Conservation (phyloP, 1,140 invertebrate genomes). For the Hylaeus anthracinus region DNA sequence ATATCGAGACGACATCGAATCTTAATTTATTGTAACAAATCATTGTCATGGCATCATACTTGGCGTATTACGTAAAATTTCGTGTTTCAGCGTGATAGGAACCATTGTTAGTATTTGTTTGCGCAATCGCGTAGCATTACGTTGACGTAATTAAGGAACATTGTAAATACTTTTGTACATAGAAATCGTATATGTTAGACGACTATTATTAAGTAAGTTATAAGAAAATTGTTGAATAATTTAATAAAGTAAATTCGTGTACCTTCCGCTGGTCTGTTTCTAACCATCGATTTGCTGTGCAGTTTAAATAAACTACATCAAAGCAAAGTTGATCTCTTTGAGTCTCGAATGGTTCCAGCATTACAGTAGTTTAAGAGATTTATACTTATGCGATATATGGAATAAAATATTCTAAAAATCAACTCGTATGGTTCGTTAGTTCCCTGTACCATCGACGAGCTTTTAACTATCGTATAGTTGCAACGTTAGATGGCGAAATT, state of each 20-base stretch:
- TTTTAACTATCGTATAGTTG: too few relatives aligned
- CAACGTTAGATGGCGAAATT: too few relatives aligned
- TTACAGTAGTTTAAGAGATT: too few relatives aligned
- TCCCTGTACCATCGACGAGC: too few relatives aligned
- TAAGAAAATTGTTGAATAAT: neutral
- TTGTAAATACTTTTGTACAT: constrained; percentile 48
- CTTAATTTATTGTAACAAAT: constrained; percentile 22
- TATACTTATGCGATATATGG: too few relatives aligned
- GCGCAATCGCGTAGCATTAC: neutral
- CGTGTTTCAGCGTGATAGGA: neutral
- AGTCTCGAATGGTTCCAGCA: neutral
- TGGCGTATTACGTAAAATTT: neutral
- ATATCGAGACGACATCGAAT: neutral
- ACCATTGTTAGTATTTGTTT: neutral
- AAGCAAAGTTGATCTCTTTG: neutral
- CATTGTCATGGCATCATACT: neutral
- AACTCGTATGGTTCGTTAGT: too few relatives aligned
- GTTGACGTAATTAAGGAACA: neutral
- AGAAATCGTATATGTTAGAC: constrained; percentile 1
- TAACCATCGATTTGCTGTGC: neutral
- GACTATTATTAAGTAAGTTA: neutral
- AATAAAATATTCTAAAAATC: too few relatives aligned
- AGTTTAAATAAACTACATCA: neutral
- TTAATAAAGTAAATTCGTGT: neutral
- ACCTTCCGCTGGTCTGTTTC: neutral